Evolutionary conservation across 1,140 invertebrate genomes (phyloP), one percentile per base, ranked within the genome.

Genomic region (Aporrectodea caliginosa): DNA sequence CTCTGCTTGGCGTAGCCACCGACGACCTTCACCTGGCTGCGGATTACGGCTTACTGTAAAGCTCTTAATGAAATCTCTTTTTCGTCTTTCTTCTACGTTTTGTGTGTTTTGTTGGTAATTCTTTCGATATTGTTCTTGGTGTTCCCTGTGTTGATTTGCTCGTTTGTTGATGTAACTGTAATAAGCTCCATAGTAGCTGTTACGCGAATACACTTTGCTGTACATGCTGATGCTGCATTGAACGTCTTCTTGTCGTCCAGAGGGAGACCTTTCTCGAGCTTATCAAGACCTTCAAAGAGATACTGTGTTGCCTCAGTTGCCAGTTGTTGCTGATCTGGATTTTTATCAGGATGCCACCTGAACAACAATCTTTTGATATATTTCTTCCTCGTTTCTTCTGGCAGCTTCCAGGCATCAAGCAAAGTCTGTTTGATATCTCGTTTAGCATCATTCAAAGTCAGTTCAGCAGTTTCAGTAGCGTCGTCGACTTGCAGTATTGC

Each of bases 241-340:
- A 33, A 33, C 12, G 1, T 30, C 2, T 16, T 6, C 12, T 74
- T 30, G 30, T 74, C 31, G 34, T 74, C 29, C n/a, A 1, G 27
- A 16, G 34, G 31, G 14, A 22, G n/a, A 16, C n/a, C 31, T 31
- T 74, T 74, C 34, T 30, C 76, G 2, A 78, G 80, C 69, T 69
- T 35, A 33, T 78, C 79, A 69, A 83, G 76, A 35, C 79, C 76
- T 29, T 75, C 77, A 16, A 80, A 73, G 16, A 83, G 68, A 58
- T 82, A 81, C 75, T 86, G 81, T 32, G 82, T 84, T 1, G 85
- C 81, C 69, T 83, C 78, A 0, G 79, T 84, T 33, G 83, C 82
- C 32, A 85, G 77, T 6, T 82, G 71, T 82, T 84, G 80, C 69
- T 84, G 80, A 0, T 81, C 84, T 30, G 35, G 35, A 71, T 82